Evolutionary conservation across 2,888 invertebrate genomes (phyloP).

Genomic region (Hermodice carunculata): DNA sequence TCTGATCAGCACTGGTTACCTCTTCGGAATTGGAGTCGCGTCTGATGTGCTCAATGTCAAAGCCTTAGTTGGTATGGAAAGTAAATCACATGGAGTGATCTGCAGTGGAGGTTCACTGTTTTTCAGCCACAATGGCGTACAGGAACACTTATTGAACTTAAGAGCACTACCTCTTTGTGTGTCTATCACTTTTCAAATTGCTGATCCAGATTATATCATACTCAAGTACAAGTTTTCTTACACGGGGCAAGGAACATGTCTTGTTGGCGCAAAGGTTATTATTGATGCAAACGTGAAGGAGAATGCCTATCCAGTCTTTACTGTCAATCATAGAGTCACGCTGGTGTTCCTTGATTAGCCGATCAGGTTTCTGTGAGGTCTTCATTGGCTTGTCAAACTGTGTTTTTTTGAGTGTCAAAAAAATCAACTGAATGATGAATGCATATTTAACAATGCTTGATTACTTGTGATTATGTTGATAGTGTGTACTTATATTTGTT

Average conservation of each 20-base stretch:
- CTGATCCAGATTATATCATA: conserved; percentile 50
- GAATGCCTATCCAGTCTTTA: conserved; percentile 58
- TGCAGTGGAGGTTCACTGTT: conserved; percentile 54
- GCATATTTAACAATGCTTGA: too few species aligned
- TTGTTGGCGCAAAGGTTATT: conserved; percentile 54
- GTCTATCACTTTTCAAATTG: conserved; percentile 51
- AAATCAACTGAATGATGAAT: too few species aligned
- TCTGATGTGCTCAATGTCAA: conserved; percentile 52
- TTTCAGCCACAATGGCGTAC: conserved; percentile 51
- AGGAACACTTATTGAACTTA: conserved; percentile 54
- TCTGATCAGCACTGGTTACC: conserved; percentile 55
- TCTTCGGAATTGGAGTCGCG: conserved; percentile 64
- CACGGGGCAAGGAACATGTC: conserved; percentile 51
- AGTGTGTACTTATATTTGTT: too few species aligned
- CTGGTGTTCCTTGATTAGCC: conserved; percentile 64
- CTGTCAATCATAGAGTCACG: conserved; percentile 64
- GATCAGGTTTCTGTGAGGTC: too few species aligned
- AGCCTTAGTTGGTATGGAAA: conserved; percentile 60
- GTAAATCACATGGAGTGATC: conserved; percentile 54
- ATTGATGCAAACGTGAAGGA: conserved; percentile 43
- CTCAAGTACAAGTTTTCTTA: conserved; percentile 55
- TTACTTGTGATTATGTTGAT: too few species aligned
- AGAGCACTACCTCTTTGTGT: conserved; percentile 57
- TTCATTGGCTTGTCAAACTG: too few species aligned
- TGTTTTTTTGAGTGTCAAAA: too few species aligned